A percentile compares a stretch with the other conserved stretches of the same genome.
phyloP scores from a whole-genome alignment of 2,888 invertebrate genomes.

The Agrotis exclamationis region DNA sequence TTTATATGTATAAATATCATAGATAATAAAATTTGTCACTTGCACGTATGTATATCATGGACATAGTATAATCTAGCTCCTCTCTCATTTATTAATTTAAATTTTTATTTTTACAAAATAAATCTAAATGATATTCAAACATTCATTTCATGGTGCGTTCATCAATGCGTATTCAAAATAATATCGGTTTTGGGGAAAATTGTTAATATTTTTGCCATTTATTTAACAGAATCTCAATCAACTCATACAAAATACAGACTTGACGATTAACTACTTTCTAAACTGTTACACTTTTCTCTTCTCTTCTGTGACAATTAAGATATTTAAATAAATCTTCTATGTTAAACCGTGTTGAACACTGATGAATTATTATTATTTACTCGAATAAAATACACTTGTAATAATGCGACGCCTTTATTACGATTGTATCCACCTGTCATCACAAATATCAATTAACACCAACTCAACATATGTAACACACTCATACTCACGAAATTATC shows the following conservation, averaged over 20 bases:
- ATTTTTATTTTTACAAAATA: too few species aligned
- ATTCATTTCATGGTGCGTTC: too few species aligned
- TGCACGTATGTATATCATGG: too few species aligned
- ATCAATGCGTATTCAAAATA: too few species aligned
- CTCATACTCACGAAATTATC: conserved; percentile 68
- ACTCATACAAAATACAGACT: background rate
- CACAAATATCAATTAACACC: conserved; percentile 60
- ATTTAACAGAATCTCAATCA: background rate
- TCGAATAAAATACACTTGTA: background rate
- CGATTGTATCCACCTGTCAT: conserved; percentile 27
- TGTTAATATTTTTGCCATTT: background rate
- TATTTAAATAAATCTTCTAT: too few species aligned
- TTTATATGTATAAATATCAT: too few species aligned
- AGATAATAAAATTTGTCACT: too few species aligned
- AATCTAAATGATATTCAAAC: too few species aligned
- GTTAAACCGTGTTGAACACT: background rate
- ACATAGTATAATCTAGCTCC: too few species aligned
- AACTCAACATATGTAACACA: conserved; percentile 47
- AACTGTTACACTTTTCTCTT: background rate
- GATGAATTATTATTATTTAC: background rate
- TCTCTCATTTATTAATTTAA: too few species aligned
- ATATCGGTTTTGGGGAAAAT: too few species aligned
- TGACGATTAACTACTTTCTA: background rate
- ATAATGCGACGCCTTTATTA: conserved; percentile 1
- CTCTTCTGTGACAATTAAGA: background rate